These are phyloP conservation scores for Capromys pilorides DNA, from an alignment of 2,797 vertebrate species.

Conservation along the genomic window DNA sequence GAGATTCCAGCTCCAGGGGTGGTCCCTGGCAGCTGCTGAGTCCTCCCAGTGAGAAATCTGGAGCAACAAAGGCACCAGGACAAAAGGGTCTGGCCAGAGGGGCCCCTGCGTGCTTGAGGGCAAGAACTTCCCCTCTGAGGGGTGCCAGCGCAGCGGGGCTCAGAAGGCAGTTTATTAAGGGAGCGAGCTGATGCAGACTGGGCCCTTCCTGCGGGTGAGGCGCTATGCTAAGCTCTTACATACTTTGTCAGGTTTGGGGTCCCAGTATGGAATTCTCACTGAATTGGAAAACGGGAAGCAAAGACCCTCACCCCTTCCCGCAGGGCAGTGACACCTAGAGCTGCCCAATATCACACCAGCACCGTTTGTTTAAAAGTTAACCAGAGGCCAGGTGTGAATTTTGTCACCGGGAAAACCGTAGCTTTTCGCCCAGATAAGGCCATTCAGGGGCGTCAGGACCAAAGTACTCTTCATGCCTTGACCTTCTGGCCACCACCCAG, in stretches of 20 bases:
- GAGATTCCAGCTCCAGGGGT: slow-evolving; percentile 77
- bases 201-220: neutral
- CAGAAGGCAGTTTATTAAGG: neutral
- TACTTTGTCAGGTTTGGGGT: neutral
- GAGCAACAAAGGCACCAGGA: slow-evolving; percentile 48
- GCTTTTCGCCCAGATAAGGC: neutral
- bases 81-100: slow-evolving; percentile 56
- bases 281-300: neutral
- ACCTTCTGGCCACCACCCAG: neutral
- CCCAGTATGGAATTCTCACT: neutral
- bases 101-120: neutral
- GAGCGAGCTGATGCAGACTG: neutral
- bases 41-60: slow-evolving; percentile 66
- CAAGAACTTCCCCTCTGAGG: neutral
- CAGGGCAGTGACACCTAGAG: neutral
- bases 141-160: neutral
- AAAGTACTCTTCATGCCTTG: neutral
- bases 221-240: neutral
- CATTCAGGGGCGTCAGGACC: neutral
- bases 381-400: neutral
- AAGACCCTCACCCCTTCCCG: neutral
- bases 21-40: slow-evolving; percentile 77
- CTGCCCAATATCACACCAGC: neutral
- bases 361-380: slow-evolving; percentile 24
- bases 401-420: neutral